Evolutionary conservation across 2,797 vertebrate species (phyloP).

Genomic region (Muscicapa striata): DNA sequence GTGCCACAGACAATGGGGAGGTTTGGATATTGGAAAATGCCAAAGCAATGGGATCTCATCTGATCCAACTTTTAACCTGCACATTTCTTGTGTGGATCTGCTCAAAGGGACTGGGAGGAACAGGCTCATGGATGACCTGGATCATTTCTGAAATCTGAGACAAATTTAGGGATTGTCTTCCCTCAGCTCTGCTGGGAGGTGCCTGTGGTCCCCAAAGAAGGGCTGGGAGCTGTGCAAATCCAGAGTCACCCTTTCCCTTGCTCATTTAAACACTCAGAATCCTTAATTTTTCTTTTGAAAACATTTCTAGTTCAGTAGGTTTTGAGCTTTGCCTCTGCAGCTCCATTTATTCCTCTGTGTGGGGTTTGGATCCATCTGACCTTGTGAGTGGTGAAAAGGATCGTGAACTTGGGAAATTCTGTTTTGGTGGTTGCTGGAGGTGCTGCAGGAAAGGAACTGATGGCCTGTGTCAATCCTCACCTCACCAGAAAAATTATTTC

Average conservation of each 20-base stretch:
- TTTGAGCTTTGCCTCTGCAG: neutral
- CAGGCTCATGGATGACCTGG: neutral
- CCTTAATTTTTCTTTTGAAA: neutral
- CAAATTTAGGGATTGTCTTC: neutral
- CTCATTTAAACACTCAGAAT: neutral
- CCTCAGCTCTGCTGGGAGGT: neutral
- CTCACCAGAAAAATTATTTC: neutral
- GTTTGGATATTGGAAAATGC: neutral
- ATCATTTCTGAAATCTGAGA: neutral
- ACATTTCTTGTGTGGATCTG: neutral
- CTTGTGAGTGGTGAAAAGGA: neutral
- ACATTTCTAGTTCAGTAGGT: neutral
- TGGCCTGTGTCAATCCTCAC: neutral
- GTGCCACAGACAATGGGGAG: fast-evolving
- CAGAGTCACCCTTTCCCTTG: neutral
- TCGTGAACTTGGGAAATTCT: neutral
- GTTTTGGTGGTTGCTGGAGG: neutral
- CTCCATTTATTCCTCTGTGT: neutral
- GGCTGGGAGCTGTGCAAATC: neutral
- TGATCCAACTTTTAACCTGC: neutral
- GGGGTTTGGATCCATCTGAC: neutral
- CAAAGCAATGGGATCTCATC: neutral
- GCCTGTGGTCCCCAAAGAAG: neutral
- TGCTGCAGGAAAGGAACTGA: neutral
- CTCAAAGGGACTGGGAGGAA: neutral